Base-by-base conservation (phyloP, 2,888 invertebrate genomes). In the Mesorhabditis sp. region DNA sequence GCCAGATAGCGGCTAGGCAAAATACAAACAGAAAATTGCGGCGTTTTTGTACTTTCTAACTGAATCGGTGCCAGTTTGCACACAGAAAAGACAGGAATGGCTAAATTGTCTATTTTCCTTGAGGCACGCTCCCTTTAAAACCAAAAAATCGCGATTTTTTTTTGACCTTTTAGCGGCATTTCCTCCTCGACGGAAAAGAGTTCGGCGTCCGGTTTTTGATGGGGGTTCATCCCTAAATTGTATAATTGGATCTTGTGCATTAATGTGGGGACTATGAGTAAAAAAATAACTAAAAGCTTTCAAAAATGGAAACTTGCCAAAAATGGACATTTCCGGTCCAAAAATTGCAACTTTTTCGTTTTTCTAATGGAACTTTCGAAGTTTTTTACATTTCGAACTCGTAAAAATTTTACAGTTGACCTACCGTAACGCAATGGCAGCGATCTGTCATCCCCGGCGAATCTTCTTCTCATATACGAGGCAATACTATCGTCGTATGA, bases 401-500 rank as follows among this genome's bases (percentile, higher is more conserved):
- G 28, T 28, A 28, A 28, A 28, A 28, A 50, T 50, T n/a, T 3
- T 41, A 10, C 41, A 28, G n/a, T 41, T 3, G 4, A 68, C 74
- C 45, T 67, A 80, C 89, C 97, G 87, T 98, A 97, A 72, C 80
- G 72, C 10, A 83, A 74, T 5, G 81, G 75, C 42, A 84, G 69
- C 13, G 74, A 76, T 41, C 82, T 74, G 66, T 76, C 72, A 74
- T 77, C 78, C 4, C 89, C 87, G 1, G 92, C 92, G 87, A 92
- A 96, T 86, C 94, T 91, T 85, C 92, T 92, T 10, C 96, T 91
- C 89, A 96, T 95, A 86, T 94, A 97, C 86, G 95, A 93, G 0
- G 95, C 92, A 81, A 98, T 97, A 61, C 94, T 93, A 69, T 90
- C 90, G 87, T 98, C 97, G 86, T 98, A 98, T 70, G 92, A 91